Conservation (phyloP, 1,140 invertebrate species). For the Eurosta solidaginis region DNA sequence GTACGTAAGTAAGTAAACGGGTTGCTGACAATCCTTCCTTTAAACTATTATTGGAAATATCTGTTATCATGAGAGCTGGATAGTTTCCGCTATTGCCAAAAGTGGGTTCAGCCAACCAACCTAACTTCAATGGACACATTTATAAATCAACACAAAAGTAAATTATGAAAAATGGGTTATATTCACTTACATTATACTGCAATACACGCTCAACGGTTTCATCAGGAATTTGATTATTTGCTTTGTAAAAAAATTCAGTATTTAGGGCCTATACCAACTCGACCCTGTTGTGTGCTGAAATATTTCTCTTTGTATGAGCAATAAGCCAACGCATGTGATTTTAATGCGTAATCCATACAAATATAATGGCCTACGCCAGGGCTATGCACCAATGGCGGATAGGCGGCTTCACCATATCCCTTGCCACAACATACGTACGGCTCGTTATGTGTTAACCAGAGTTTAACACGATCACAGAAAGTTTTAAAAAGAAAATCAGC, state of each 20-base stretch:
- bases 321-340: constrained; percentile 65
- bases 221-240: constrained; percentile 44
- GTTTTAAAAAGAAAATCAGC: constrained; percentile 61
- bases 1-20: too few species aligned
- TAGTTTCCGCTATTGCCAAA: constrained; percentile 67
- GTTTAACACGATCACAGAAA: constrained; percentile 61
- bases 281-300: constrained; percentile 53
- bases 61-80: constrained; percentile 65
- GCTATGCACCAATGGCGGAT: constrained; percentile 57
- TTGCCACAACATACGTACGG: constrained; percentile 56
- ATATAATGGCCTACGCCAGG: constrained; percentile 61
- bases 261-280: constrained; percentile 63
- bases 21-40: constrained; percentile 62
- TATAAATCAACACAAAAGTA: background rate
- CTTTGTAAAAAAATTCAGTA: constrained; percentile 62
- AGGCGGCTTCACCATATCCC: constrained; percentile 54
- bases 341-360: constrained; percentile 63
- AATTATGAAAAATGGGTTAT: background rate
- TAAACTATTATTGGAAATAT: constrained; percentile 63
- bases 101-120: constrained; percentile 70
- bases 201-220: constrained; percentile 61
- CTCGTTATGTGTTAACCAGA: constrained; percentile 62
- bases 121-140: constrained; percentile 62
- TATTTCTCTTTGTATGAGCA: constrained; percentile 56
- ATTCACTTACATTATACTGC: constrained; percentile 53